These are phyloP conservation scores for Carposina sasakii DNA, from an alignment of 1,140 invertebrate species.

Conservation along the genomic window DNA sequence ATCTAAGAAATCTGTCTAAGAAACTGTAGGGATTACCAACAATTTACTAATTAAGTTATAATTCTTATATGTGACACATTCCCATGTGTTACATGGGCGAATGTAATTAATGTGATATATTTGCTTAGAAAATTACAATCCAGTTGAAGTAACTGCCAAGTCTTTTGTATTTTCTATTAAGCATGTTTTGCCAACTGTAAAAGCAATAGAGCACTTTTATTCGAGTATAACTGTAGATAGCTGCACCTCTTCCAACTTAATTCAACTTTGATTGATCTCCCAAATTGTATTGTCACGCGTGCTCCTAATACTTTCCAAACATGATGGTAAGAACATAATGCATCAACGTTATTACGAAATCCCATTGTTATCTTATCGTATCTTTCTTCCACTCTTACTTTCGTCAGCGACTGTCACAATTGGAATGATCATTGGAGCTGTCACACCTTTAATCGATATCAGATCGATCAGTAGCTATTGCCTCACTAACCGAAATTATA, in stretches of 20 bases:
- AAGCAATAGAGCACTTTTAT: no score
- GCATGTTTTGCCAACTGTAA: no score
- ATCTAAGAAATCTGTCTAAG: no score
- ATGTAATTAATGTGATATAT: no score
- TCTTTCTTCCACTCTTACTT: conserved; percentile 37
- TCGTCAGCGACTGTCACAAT: conserved; percentile 35
- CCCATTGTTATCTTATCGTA: conserved; percentile 32
- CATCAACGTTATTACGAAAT: conserved; percentile 29
- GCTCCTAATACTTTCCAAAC: conserved; percentile 24
- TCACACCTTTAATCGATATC: conserved; percentile 38
- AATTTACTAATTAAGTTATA: no score
- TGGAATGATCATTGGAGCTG: conserved; percentile 29
- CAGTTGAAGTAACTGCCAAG: no score
- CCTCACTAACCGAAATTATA: conserved; percentile 29
- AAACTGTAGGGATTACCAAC: no score
- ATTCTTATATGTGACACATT: no score
- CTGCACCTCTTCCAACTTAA: not conserved
- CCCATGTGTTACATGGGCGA: no score
- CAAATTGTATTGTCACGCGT: conserved; percentile 35
- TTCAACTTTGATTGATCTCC: conserved; percentile 20
- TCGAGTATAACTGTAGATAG: not conserved
- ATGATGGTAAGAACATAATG: conserved; percentile 21
- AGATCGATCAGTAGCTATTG: conserved; percentile 31
- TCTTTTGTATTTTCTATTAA: no score
- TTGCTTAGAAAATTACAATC: no score